Evolutionary conservation across 2,888 invertebrate species (phyloP).

Genomic region (Trichacis sp.): DNA sequence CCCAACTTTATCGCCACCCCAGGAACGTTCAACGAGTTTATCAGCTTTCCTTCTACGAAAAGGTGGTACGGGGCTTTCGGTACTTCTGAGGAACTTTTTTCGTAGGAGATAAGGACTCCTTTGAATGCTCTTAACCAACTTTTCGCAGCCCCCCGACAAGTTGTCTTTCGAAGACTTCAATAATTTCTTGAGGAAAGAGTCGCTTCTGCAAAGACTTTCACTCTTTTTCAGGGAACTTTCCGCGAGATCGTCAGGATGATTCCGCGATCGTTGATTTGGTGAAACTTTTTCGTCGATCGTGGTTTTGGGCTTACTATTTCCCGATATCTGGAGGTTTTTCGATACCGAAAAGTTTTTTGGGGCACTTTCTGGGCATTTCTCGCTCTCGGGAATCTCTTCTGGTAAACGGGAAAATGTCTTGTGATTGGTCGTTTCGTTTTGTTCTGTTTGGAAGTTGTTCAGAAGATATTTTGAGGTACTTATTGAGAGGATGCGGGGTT

Average conservation of each 20-base stretch:
- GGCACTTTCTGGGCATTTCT: conserved; percentile 58
- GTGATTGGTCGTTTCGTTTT: conserved; percentile 2
- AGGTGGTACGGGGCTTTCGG: conserved; percentile 48
- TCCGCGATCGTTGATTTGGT: not conserved
- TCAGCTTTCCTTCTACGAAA: conserved; percentile 37
- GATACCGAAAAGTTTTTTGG: conserved; percentile 48
- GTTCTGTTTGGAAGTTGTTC: not conserved
- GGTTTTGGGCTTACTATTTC: conserved; percentile 48
- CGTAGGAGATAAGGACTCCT: conserved; percentile 48
- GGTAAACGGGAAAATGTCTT: not conserved
- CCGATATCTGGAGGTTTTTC: conserved; percentile 58
- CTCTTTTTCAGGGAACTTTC: conserved; percentile 12
- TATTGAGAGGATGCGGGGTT: too few species aligned
- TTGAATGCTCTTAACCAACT: conserved; percentile 54
- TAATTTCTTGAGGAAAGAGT: conserved; percentile 54
- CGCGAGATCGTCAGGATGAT: conserved; percentile 3
- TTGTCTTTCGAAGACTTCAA: conserved; percentile 53
- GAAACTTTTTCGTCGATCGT: too few species aligned
- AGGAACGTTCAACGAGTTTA: not conserved
- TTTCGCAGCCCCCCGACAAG: conserved; percentile 52
- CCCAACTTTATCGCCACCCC: too few species aligned
- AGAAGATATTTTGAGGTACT: too few species aligned
- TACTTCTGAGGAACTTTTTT: conserved; percentile 42
- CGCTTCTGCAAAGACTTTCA: conserved; percentile 21
- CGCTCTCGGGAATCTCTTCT: conserved; percentile 53